Evolutionary conservation across 2,888 invertebrate genomes (phyloP).

Genomic region (Thymelicus lineola): DNA sequence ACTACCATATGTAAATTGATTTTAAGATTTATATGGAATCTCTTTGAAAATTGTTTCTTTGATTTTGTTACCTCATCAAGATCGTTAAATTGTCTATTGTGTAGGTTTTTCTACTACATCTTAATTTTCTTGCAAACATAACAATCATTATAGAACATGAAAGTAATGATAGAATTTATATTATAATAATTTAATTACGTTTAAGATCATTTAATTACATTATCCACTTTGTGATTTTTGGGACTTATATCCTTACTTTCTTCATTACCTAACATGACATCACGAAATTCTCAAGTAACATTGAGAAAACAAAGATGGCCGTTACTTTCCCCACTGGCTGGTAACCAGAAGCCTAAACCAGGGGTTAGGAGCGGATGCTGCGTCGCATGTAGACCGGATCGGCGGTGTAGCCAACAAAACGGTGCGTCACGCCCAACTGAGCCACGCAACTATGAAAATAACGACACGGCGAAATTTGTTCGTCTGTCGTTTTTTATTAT

Average conservation of each 20-base stretch:
- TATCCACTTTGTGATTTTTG: too few relatives aligned
- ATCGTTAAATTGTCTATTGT: slow-evolving; percentile 8
- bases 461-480: slow-evolving; percentile 33
- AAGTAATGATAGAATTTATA: too few relatives aligned
- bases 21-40: slow-evolving; percentile 26
- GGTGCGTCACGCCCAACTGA: slow-evolving; percentile 77
- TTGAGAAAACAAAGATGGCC: slow-evolving; percentile 41
- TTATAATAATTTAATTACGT: too few relatives aligned
- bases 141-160: too few relatives aligned
- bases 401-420: slow-evolving; percentile 76
- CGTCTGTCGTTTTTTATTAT: slow-evolving; percentile 32
- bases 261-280: not conserved
- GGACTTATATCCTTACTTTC: not conserved
- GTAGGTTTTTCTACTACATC: not conserved
- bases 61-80: not conserved
- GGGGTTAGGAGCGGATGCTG: slow-evolving; percentile 70
- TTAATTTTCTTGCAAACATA: too few relatives aligned
- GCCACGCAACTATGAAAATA: slow-evolving; percentile 68
- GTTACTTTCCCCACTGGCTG: slow-evolving; percentile 51
- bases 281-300: not conserved
- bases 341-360: slow-evolving; percentile 63
- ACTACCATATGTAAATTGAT: slow-evolving; percentile 23
- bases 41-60: slow-evolving; percentile 19
- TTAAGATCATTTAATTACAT: too few relatives aligned
- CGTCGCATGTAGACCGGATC: slow-evolving; percentile 79